Percentiles rank a stretch among this genome's conserved stretches.
These are phyloP conservation scores for Actinia equina DNA, from an alignment of 64 coral and sea anemone genomes.

Conservation along the genomic window DNA sequence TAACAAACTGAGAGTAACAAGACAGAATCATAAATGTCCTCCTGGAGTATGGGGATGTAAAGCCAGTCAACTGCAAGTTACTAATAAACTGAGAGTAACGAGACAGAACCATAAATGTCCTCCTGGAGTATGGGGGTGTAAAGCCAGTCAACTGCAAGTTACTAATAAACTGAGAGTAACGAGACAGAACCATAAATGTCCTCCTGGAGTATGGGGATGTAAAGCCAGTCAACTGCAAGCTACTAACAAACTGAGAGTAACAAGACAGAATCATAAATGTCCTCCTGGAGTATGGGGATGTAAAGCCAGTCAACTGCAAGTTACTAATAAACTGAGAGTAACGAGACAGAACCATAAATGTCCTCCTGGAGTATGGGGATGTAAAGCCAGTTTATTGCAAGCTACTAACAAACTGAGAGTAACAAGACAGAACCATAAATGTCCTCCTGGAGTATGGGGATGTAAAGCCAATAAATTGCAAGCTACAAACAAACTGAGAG, in stretches of 20 bases:
- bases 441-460: too few relatives aligned
- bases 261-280: slow-evolving; percentile 17
- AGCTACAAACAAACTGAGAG: too few relatives aligned
- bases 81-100: background rate
- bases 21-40: background rate
- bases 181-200: slow-evolving; percentile 14
- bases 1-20: background rate
- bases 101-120: slow-evolving; percentile 12
- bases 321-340: background rate
- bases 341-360: too few relatives aligned
- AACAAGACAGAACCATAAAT: too few relatives aligned
- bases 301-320: background rate
- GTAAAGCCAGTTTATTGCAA: too few relatives aligned
- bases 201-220: slow-evolving; percentile 45
- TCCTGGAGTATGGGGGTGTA: slow-evolving; percentile 18
- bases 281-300: slow-evolving; percentile 34
- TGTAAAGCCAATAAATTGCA: too few relatives aligned
- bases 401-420: too few relatives aligned
- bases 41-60: slow-evolving; percentile 17
- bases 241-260: background rate
- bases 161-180: background rate
- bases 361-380: too few relatives aligned
- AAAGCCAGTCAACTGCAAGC: slow-evolving; percentile 1
- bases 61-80: background rate
- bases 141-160: background rate